Base-by-base conservation (phyloP, 1,140 invertebrate genomes). In the Papilio glaucus region DNA sequence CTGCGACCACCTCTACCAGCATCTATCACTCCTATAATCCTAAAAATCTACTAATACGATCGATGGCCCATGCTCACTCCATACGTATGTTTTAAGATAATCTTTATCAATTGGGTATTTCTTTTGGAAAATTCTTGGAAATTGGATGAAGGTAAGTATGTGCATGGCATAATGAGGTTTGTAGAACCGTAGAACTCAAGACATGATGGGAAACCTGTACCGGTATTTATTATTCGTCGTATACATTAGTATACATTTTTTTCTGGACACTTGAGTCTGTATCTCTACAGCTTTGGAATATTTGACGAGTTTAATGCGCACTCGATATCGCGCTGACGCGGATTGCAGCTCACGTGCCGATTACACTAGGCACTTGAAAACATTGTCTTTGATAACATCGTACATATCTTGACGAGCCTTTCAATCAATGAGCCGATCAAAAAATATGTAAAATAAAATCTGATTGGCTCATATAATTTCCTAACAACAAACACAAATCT, bases 381-480 rank as follows among this genome's bases (percentile, higher is more conserved):
- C 6, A 33, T 1, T 71, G 12, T 57, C 13, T 53, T 61, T 5
- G 4, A 24, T 24, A 26, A 24, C 24, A 21, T 57, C 49, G 24
- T 21, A 24, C 24, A 41, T 41, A 57, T 57, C 49, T 57, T 26
- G 49, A 57, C 21, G 45, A 18, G 8, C 9, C 0, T 10, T 24
- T 21, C 24, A 57, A 57, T 57, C 49, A n/a, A n/a, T 26, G 49
- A 57, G 10, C 49, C 49, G 49, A 57, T 57, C 21, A 57, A 24
- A 57, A 57, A 57, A 24, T 12, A 24, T 57, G 21, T 24, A 24
- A 24, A 26, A 9, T 49, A 57, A 24, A 57, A 57, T 26, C 49
- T 57, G 49, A 57, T 57, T 24, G 12, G 21, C 2, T 57, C 7
- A 4, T 5, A 57, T 57, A 24, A 57, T 12, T 24, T 26, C 10